Evolutionary conservation across 2,797 vertebrate genomes (phyloP).

Genomic region (Psittacula derbiana): DNA sequence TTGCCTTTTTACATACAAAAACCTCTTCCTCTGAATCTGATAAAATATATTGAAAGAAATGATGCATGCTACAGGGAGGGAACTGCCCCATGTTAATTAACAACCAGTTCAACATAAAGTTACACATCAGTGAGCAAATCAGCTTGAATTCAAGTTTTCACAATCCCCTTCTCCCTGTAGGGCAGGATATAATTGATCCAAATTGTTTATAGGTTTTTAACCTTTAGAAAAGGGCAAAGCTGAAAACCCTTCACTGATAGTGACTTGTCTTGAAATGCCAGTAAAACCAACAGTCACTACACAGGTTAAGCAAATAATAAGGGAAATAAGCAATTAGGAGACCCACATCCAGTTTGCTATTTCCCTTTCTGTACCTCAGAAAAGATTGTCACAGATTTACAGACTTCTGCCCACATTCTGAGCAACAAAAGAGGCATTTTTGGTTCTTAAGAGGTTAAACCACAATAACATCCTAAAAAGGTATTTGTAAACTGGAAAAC

Average conservation of each 20-base stretch:
- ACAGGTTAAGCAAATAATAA: background rate
- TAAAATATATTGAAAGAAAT: background rate
- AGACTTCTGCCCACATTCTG: background rate
- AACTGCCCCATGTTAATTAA: background rate
- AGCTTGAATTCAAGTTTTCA: background rate
- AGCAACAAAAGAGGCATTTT: background rate
- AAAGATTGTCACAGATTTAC: background rate
- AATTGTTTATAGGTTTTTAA: background rate
- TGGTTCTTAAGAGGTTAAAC: background rate
- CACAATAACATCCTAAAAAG: accelerated
- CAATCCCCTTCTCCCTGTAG: background rate
- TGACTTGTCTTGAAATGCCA: background rate
- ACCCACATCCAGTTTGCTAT: accelerated
- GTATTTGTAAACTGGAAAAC: accelerated
- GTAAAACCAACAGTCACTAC: background rate
- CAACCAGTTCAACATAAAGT: background rate
- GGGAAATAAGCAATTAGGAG: background rate
- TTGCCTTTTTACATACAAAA: constrained; percentile 79
- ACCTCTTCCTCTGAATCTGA: constrained; percentile 91
- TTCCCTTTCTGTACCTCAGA: background rate
- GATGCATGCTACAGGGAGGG: accelerated
- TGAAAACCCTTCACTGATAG: background rate
- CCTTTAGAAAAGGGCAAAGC: background rate
- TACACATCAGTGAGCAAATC: background rate
- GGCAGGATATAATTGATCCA: background rate